Conservation (phyloP, 2,888 invertebrate species). For the Cephalotes varians region DNA sequence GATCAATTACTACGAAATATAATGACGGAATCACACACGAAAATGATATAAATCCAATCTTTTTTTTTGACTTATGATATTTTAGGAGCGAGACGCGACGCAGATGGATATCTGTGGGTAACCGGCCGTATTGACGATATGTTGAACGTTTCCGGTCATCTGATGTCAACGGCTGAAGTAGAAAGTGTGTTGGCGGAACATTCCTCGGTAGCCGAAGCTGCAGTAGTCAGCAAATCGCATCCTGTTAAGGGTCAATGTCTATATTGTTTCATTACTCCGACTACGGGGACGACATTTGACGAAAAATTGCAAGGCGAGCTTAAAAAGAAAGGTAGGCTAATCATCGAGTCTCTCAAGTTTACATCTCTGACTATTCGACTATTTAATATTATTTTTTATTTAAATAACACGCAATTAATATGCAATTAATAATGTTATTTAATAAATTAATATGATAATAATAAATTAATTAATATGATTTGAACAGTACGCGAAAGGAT, state of each 20-base stretch:
- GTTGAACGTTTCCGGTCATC: slow-evolving; percentile 99
- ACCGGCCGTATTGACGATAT: slow-evolving; percentile 99
- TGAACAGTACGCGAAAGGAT: slow-evolving; percentile 94
- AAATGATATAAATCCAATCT: background rate
- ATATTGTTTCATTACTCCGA: slow-evolving; percentile 98
- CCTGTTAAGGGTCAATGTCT: slow-evolving; percentile 98
- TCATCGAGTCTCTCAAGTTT: background rate
- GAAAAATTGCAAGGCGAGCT: slow-evolving; percentile 90
- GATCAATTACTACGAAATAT: background rate
- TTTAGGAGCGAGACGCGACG: slow-evolving; percentile 95
- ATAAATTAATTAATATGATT: slow-evolving; percentile 9
- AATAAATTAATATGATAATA: background rate
- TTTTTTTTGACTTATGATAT: background rate
- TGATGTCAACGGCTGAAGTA: slow-evolving; percentile 98
- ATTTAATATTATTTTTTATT: background rate
- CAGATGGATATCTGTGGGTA: slow-evolving; percentile 98
- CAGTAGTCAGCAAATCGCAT: slow-evolving; percentile 98
- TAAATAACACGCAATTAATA: background rate
- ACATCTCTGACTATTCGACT: no score
- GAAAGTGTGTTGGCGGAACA: slow-evolving; percentile 94
- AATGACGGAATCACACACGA: background rate
- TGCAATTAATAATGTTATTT: no score
- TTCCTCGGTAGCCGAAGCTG: slow-evolving; percentile 95
- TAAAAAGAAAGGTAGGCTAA: slow-evolving; percentile 87
- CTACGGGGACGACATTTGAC: slow-evolving; percentile 91